Conservation (phyloP, 2,888 invertebrate genomes). For the Agrilus mali region DNA sequence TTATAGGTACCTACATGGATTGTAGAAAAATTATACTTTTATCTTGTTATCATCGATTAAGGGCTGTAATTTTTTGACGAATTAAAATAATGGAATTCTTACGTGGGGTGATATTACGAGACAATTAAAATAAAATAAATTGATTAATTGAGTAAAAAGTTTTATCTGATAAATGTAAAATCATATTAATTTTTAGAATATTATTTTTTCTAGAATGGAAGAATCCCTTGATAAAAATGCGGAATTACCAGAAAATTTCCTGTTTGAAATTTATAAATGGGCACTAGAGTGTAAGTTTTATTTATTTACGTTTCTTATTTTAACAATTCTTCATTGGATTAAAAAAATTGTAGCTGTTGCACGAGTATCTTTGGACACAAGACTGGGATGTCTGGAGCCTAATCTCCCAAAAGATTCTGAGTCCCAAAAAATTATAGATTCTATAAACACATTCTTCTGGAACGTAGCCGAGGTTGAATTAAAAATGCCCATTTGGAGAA, state of each 20-base stretch:
- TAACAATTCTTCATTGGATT: neutral
- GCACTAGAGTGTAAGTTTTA: constrained; percentile 62
- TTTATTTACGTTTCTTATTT: neutral
- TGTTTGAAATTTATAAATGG: constrained; percentile 67
- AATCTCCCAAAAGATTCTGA: constrained; percentile 40
- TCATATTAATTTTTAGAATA: too few relatives aligned
- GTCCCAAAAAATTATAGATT: constrained; percentile 63
- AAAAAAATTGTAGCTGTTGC: constrained; percentile 53
- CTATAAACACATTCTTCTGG: constrained; percentile 66
- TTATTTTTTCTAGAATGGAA: constrained; percentile 45
- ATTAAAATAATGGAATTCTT: too few relatives aligned
- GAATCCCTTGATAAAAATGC: constrained; percentile 42
- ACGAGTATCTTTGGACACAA: constrained; percentile 66
- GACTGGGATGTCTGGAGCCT: constrained; percentile 60
- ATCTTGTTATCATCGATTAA: too few relatives aligned
- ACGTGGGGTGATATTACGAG: too few relatives aligned
- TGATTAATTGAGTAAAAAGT: too few relatives aligned
- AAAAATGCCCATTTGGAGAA: constrained; percentile 61
- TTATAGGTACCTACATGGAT: too few relatives aligned
- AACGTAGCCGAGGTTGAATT: constrained; percentile 63
- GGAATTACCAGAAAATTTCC: constrained; percentile 55
- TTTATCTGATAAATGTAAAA: too few relatives aligned
- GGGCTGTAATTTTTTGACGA: too few relatives aligned
- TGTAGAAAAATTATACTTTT: too few relatives aligned
- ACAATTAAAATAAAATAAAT: too few relatives aligned